phyloP scores from a whole-genome alignment of 2,797 vertebrate species.

The Phyllotis vaccarum region DNA sequence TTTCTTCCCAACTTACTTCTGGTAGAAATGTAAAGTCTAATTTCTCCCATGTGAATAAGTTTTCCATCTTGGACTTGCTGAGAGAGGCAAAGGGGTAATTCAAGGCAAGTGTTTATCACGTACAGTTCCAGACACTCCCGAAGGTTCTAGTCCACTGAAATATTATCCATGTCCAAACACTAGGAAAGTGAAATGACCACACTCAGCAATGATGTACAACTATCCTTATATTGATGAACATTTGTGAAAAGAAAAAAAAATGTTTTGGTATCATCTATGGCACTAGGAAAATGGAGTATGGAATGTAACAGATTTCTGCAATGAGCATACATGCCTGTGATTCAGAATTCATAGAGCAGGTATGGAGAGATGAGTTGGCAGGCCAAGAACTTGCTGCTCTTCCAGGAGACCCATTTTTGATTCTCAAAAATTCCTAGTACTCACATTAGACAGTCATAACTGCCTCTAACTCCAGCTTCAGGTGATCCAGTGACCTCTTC shows the following conservation, averaged over 20 bases:
- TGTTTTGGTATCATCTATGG: slow-evolving; percentile 50
- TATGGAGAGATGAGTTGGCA: not conserved
- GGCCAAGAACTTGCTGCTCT: not conserved
- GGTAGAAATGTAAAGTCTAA: slow-evolving; percentile 34
- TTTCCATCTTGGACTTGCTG: slow-evolving; percentile 24
- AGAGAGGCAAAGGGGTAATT: slow-evolving; percentile 24
- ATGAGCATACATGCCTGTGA: not conserved
- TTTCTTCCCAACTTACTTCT: slow-evolving; percentile 36
- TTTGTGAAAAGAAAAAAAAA: slow-evolving; percentile 7
- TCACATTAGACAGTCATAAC: not conserved
- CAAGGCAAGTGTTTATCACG: not conserved
- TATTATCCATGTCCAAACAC: not conserved
- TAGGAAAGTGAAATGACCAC: slow-evolving; percentile 9
- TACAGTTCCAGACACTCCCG: not conserved
- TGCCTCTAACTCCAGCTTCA: not conserved
- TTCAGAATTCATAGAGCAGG: slow-evolving; percentile 36
- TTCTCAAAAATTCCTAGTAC: not conserved
- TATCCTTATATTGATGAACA: slow-evolving; percentile 6
- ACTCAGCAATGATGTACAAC: not conserved
- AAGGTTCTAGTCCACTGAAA: not conserved
- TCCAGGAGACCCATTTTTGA: not conserved
- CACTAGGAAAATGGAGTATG: slow-evolving; percentile 42
- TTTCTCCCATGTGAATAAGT: slow-evolving; percentile 49
- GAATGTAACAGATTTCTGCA: slow-evolving; percentile 63
- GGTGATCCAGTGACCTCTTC: not conserved